phyloP scores from a whole-genome alignment of 2,797 vertebrate genomes.

The Petrocephalus schoutedeni region DNA sequence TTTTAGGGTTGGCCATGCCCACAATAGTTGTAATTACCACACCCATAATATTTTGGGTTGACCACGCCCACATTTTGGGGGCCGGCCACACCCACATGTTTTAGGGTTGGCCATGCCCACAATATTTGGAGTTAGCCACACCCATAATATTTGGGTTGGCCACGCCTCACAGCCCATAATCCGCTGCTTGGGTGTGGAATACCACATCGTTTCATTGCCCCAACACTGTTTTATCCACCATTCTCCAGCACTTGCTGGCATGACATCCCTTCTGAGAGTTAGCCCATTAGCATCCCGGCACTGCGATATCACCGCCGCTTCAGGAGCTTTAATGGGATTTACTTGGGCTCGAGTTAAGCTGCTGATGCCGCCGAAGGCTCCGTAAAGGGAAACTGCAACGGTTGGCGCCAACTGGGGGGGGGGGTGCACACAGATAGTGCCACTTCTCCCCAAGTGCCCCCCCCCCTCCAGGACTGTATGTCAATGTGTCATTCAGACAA shows the following conservation, averaged over 20 bases:
- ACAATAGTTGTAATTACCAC: neutral
- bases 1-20: neutral
- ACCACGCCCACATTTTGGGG: neutral
- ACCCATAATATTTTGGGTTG: too few species aligned
- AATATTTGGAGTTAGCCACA: neutral
- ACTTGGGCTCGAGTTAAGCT: neutral
- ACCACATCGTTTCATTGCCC: neutral
- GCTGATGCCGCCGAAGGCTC: neutral
- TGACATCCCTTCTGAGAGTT: neutral
- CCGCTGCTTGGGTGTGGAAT: neutral
- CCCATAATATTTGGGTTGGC: too few species aligned
- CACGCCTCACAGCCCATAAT: neutral
- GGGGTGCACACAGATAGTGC: neutral
- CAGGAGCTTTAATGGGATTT: constrained; percentile 1
- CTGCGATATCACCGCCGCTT: neutral
- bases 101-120: neutral
- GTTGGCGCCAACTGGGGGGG: neutral
- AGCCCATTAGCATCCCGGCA: neutral
- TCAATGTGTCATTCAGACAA: neutral
- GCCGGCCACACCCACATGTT: neutral
- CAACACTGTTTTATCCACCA: neutral
- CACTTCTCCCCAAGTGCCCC: neutral
- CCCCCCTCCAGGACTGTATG: neutral
- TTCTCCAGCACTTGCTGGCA: neutral
- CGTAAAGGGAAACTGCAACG: neutral